Evolutionary conservation across 2,888 invertebrate genomes (phyloP), one percentile per base, ranked within the genome.

Genomic region (Lasius fuliginosus): DNA sequence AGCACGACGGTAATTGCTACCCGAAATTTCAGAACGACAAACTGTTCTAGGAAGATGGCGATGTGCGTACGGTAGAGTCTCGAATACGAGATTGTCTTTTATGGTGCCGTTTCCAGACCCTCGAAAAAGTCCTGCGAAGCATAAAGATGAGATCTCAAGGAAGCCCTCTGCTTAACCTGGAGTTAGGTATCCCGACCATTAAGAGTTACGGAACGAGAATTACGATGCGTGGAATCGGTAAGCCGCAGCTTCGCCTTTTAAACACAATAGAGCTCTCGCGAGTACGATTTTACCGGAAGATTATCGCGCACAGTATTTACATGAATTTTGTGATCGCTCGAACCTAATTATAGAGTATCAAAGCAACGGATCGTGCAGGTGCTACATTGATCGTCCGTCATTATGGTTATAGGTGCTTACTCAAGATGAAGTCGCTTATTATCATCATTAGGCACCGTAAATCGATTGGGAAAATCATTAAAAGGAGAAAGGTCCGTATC

Each of bases 91-190:
- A 69, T 79, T 62, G 60, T 68, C 79, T 60, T 83, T 83, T 83
- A 81, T 53, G 79, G 27, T 36, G 27, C 69, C 42, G 79, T 68
- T 83, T 83, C 36, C 82, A 76, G 74, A 65, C 64, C 76, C 82
- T 53, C 56, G 40, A 65, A 76, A 86, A 81, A 76, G 46, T 82
- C 77, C 68, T 58, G 85, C 62, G 49, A 68, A 64, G 68, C 77
- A 82, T 84, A 86, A 85, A 86, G 86, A 86, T 86, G 77, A 77
- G 62, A 86, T 86, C 86, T 84, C 82, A 62, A 27, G 53, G 27
- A 73, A 65, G 76, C 30, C 53, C 60, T 74, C 85, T 64, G 64
- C 71, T 82, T 82, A 86, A 82, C 84, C 84, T 68, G 77, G 82
- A 79, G 77, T 81, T 86, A 82, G 62, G 64, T 56, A 71, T 65